Conservation (phyloP, 2,888 invertebrate genomes). For the Griposia aprilina region DNA sequence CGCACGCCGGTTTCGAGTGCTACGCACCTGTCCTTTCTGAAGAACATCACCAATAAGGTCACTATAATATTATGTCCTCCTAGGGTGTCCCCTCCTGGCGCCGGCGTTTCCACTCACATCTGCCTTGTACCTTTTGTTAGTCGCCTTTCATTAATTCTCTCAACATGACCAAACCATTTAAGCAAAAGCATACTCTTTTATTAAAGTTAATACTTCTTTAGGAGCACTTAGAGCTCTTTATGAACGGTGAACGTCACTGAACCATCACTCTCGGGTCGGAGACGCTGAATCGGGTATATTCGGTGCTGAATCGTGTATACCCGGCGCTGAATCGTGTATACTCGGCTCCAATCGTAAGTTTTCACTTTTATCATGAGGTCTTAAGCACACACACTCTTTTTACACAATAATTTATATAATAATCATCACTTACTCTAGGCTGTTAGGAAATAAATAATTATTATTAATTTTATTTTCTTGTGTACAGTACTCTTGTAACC, state of each 20-base stretch:
- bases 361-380: not conserved
- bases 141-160: not conserved
- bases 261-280: not conserved
- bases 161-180: not conserved
- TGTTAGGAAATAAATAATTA: not conserved
- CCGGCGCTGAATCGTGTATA: not conserved
- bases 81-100: not conserved
- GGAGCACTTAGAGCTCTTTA: too few relatives aligned
- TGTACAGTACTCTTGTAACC: too few relatives aligned
- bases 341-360: not conserved
- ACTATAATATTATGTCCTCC: not conserved
- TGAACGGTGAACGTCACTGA: not conserved
- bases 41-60: not conserved
- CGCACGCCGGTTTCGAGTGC: too few relatives aligned
- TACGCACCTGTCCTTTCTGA: too few relatives aligned
- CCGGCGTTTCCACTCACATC: not conserved
- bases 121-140: not conserved
- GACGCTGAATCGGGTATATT: not conserved
- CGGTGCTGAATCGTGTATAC: not conserved
- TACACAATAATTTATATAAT: too few relatives aligned
- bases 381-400: not conserved
- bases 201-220: not conserved
- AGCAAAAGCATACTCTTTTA: not conserved
- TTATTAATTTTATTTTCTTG: too few relatives aligned
- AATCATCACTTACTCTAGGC: slow-evolving; percentile 2